Conservation (phyloP, 1,140 invertebrate genomes). For the Pseudachorutes palmiensis region DNA sequence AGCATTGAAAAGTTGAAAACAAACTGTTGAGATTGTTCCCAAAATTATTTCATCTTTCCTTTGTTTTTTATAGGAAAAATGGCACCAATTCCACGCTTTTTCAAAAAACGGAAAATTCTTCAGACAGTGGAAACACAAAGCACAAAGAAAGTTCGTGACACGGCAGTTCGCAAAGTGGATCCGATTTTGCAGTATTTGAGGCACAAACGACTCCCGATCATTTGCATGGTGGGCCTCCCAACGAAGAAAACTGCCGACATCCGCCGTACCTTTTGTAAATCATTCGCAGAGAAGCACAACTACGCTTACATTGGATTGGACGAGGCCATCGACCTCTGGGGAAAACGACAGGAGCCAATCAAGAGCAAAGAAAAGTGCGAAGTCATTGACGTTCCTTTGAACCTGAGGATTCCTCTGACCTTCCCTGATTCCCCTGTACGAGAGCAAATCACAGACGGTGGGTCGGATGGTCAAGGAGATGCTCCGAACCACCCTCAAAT, state of each 20-base stretch:
- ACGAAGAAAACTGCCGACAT: constrained; percentile 10
- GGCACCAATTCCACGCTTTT: too few relatives aligned
- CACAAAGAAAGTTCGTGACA: neutral
- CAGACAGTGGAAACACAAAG: neutral
- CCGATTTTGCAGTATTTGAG: constrained; percentile 14
- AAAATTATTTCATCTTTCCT: too few relatives aligned
- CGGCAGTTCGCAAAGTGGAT: constrained; percentile 10
- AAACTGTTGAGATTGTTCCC: neutral
- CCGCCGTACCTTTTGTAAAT: constrained; percentile 9
- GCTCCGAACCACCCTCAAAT: neutral
- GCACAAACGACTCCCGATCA: constrained; percentile 15
- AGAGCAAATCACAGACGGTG: too few relatives aligned
- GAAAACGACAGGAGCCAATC: neutral
- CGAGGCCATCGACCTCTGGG: constrained; percentile 19
- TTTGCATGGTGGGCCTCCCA: constrained; percentile 25
- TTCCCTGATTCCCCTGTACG: neutral
- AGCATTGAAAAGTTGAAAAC: neutral
- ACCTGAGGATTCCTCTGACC: neutral
- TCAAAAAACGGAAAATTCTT: neutral
- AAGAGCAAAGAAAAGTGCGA: neutral
- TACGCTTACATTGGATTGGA: constrained; percentile 25
- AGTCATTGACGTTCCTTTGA: neutral
- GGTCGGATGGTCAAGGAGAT: constrained; percentile 7
- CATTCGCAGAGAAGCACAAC: constrained; percentile 12
- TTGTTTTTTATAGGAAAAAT: too few relatives aligned